Evolutionary conservation across 2,113 vertebrate genomes (phyloP).

Genomic region (Tympanuchus pallidicinctus): DNA sequence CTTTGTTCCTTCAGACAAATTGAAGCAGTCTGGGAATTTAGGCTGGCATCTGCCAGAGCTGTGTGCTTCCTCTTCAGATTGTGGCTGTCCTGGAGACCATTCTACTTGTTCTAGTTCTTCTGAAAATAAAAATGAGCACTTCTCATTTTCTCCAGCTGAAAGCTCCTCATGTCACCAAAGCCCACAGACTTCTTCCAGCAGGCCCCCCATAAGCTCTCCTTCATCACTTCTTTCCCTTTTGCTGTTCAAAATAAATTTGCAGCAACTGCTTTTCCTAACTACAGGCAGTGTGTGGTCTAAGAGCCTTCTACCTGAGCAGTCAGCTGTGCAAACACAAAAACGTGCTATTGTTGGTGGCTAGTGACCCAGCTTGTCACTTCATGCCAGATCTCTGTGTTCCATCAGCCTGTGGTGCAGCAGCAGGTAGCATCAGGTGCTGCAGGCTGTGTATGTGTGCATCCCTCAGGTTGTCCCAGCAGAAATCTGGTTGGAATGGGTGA

Average conservation of each 20-base stretch:
- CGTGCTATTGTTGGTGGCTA: background rate
- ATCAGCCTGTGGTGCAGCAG: fast-evolving
- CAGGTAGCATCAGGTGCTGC: fast-evolving
- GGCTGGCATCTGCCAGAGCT: background rate
- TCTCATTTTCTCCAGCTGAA: slow-evolving; percentile 7
- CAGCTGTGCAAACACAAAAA: background rate
- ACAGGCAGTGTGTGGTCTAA: background rate
- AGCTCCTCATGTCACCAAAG: background rate
- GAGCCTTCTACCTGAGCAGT: background rate
- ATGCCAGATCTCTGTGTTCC: fast-evolving
- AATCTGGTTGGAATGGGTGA: background rate
- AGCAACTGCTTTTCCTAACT: background rate
- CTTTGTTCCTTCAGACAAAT: background rate
- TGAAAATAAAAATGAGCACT: background rate
- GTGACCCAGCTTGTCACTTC: background rate
- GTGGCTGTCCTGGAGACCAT: background rate
- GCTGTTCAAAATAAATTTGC: background rate
- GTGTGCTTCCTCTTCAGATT: background rate
- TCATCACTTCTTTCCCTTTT: background rate
- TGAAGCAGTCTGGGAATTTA: background rate
- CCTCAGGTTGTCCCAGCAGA: background rate
- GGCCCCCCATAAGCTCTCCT: background rate
- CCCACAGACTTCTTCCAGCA: background rate
- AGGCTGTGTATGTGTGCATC: fast-evolving
- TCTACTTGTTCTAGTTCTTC: background rate